Evolutionary conservation across 2,797 vertebrate genomes (phyloP), one percentile per base, ranked within the genome.

Genomic region (Tiaroga cobitis): DNA sequence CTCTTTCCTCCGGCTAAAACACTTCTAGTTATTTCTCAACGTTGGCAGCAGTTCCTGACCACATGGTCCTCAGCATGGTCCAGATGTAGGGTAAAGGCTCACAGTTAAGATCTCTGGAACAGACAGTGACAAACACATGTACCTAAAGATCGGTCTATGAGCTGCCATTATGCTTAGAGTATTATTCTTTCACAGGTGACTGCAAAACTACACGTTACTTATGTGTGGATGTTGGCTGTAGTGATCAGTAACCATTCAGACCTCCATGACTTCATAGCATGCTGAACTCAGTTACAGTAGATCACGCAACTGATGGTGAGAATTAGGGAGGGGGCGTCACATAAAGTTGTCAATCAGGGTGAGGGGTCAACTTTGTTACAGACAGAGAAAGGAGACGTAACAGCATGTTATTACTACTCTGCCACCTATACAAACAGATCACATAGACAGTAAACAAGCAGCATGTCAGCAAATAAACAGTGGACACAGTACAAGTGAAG

Each of bases 321-420:
- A 43, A 54, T 61, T 11, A 46, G n/a, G 4, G 5, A 51, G 24
- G 8, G 26, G 32, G 3, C 3, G 10, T 43, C 67, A 43, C 65
- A 84, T 59, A 65, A 63, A 74, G 77, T 26, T 18, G 18, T 85
- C 68, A 46, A 11, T 75, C 11, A 46, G 75, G 79, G 63, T 85
- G 80, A 86, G 59, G 59, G 87, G 87, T 88, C 83, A 81, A n/a
- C 41, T 76, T 76, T 86, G 77, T 80, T 74, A 86, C 80, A 89
- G 88, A 87, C 75, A 85, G 73, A 84, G 74, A 85, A 85, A 59
- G 61, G 39, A 84, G 82, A 84, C 78, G 41, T 49, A 76, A 77
- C 54, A 85, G 21, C 80, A 26, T 74, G 81, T 81, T 82, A 82
- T 54, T 86, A 63, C 83, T 67, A 85, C 26, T 21, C 29, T 37